These are phyloP conservation scores for Buphagus erythrorhynchus DNA, from an alignment of 2,797 vertebrate genomes.

Conservation along the genomic window DNA sequence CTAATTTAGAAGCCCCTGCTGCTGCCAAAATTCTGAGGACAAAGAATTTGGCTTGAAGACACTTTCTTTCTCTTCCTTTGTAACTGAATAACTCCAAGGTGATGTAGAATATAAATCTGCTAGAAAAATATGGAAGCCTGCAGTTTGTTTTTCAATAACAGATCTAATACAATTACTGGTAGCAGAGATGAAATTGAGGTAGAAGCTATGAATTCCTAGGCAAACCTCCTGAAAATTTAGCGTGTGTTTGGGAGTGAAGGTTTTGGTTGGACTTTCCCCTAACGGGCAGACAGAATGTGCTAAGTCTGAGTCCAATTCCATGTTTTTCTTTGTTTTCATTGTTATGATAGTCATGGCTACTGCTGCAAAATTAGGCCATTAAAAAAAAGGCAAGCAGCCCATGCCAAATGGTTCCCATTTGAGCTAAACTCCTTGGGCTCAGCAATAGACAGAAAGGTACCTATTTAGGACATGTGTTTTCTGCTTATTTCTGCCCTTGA, in stretches of 20 bases:
- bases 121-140: neutral
- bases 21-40: neutral
- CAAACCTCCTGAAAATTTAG: conserved; percentile 11
- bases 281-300: conserved; percentile 11
- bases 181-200: neutral
- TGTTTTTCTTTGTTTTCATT: conserved; percentile 59
- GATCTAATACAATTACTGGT: neutral
- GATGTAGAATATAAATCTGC: neutral
- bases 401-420: conserved; percentile 33
- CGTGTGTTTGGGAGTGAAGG: neutral
- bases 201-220: neutral
- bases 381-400: conserved; percentile 20
- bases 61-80: neutral
- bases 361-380: conserved; percentile 49
- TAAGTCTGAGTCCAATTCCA: conserved; percentile 17
- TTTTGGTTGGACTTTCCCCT: conserved; percentile 29
- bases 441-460: conserved; percentile 17
- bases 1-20: neutral
- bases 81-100: neutral
- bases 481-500: conserved; percentile 40
- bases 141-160: neutral
- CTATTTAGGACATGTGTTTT: conserved; percentile 50
- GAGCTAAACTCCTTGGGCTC: conserved; percentile 15
- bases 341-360: conserved; percentile 62
- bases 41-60: neutral